Percentiles rank a stretch among this genome's conserved stretches.
Evolutionary conservation across 2,113 vertebrate genomes (phyloP).

Genomic region (Ardeotis arabs): DNA sequence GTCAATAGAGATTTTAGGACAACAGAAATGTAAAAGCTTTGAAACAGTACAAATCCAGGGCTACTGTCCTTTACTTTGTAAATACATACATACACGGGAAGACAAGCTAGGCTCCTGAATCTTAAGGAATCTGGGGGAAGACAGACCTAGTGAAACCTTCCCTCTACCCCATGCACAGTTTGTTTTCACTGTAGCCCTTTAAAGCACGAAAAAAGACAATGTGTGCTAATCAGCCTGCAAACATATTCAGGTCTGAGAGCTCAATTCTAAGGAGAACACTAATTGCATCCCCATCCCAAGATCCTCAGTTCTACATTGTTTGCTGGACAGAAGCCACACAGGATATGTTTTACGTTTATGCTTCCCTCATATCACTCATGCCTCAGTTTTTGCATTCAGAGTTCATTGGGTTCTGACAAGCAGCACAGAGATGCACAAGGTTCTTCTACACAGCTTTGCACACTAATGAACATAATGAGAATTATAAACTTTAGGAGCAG

Average conservation of each 20-base stretch:
- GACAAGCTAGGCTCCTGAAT: background rate
- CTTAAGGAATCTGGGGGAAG: background rate
- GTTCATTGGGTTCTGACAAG: background rate
- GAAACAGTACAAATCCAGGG: background rate
- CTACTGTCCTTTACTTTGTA: background rate
- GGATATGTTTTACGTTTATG: background rate
- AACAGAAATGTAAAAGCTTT: background rate
- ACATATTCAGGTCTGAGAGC: background rate
- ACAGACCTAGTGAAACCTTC: background rate
- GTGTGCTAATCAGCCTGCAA: background rate
- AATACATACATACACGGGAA: background rate
- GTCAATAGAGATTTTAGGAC: background rate
- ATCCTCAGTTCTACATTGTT: background rate
- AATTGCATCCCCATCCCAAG: background rate
- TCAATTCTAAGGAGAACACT: background rate
- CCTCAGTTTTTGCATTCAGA: background rate
- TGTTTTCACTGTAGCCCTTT: background rate
- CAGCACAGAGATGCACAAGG: background rate
- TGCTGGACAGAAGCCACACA: background rate
- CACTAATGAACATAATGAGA: background rate
- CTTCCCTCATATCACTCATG: background rate
- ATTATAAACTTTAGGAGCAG: background rate
- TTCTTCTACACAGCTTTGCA: background rate
- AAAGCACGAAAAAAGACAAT: background rate
- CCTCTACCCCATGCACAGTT: background rate